These are phyloP conservation scores for Hycleus cichorii DNA, from an alignment of 1,140 invertebrate species.

Conservation along the genomic window DNA sequence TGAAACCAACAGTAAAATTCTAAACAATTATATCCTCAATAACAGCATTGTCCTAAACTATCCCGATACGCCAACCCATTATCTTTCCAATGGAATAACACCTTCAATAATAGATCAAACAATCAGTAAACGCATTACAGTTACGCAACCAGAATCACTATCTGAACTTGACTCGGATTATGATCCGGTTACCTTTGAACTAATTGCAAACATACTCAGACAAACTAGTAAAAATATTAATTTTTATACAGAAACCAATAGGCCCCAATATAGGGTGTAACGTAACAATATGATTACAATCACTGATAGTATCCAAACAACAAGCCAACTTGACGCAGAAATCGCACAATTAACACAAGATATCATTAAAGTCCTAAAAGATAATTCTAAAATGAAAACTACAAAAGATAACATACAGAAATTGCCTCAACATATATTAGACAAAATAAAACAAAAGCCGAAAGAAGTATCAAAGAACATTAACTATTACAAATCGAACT, in stretches of 20 bases:
- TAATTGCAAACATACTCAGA: background rate
- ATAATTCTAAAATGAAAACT: background rate
- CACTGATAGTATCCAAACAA: background rate
- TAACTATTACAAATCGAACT: background rate
- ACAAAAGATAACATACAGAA: background rate
- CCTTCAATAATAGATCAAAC: too few species aligned
- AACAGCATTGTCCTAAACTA: background rate
- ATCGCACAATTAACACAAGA: background rate
- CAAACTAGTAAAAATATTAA: background rate
- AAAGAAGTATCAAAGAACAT: constrained; percentile 1
- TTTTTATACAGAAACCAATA: constrained; percentile 9
- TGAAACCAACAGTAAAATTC: background rate
- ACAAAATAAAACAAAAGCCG: constrained; percentile 2
- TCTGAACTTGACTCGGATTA: constrained; percentile 6
- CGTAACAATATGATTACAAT: background rate
- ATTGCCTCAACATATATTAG: background rate
- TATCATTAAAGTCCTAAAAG: background rate
- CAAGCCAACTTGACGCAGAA: background rate
- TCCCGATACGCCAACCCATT: background rate
- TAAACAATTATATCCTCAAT: background rate
- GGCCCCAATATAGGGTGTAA: constrained; percentile 1
- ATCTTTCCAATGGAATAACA: background rate
- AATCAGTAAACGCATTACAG: background rate
- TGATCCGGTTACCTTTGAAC: background rate
- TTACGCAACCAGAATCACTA: background rate